A percentile compares a stretch with the other conserved stretches of the same genome.
Evolutionary conservation across 2,888 invertebrate species (phyloP).

Genomic region (Isoperla grammatica): DNA sequence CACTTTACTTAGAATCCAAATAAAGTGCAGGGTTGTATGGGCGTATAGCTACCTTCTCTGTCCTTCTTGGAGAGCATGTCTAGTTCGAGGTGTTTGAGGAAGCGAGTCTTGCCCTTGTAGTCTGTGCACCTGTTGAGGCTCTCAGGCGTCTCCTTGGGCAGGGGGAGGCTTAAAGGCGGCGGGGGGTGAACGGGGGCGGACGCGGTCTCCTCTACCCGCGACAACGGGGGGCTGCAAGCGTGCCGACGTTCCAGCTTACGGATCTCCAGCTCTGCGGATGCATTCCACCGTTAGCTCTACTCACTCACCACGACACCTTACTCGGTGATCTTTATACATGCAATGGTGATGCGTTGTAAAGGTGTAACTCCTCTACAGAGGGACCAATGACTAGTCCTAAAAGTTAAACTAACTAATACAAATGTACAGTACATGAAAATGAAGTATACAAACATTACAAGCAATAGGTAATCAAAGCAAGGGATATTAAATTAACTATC

Average conservation of each 20-base stretch:
- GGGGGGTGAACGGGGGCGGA: constrained; percentile 31
- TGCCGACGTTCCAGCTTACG: constrained; percentile 53
- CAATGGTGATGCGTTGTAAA: too few relatives aligned
- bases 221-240: constrained; percentile 20
- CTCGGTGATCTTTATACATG: too few relatives aligned
- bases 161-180: constrained; percentile 45
- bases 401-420: too few relatives aligned
- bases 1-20: too few relatives aligned
- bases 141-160: constrained; percentile 49
- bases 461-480: too few relatives aligned
- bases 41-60: constrained; percentile 55
- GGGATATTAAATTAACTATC: too few relatives aligned
- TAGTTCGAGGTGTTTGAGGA: constrained; percentile 54
- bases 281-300: constrained; percentile 7
- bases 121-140: constrained; percentile 46
- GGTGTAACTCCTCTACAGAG: too few relatives aligned
- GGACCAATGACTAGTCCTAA: too few relatives aligned
- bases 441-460: too few relatives aligned
- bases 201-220: constrained; percentile 11
- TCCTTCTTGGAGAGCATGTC: constrained; percentile 49
- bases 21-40: too few relatives aligned
- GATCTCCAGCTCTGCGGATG: constrained; percentile 51
- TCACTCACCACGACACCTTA: too few relatives aligned
- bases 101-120: constrained; percentile 53
- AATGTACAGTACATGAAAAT: too few relatives aligned